Base-by-base conservation (phyloP, 2,797 vertebrate species). In the Lindbergichthys nudifrons region DNA sequence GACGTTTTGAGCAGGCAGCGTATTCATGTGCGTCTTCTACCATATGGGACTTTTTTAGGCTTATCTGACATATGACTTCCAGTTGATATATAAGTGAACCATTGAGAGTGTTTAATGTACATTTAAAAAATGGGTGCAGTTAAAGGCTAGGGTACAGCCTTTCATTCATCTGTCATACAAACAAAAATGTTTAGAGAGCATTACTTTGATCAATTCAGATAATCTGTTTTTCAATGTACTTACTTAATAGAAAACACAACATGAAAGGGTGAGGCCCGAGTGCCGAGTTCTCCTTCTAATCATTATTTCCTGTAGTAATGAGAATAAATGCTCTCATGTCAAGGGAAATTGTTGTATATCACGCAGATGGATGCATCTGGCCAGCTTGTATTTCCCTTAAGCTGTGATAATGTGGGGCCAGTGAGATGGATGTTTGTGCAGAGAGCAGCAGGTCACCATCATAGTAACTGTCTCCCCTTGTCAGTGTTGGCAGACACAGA, bases 391-490 rank as follows among this genome's bases (percentile, higher is more conserved):
- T 80, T 88, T 85, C 80, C 43, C 65, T 36, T 77, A 51, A 80
- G 75, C 47, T 63, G 57, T 74, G 54, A 74, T 80, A 56, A 65
- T 73, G 53, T 62, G 67, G 39, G 66, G 68, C 50, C 46, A 56
- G 48, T 36, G 39, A 64, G 69, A 67, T 46, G 75, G 45, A 19
- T 73, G 67, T 85, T 32, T 84, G 52, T 79, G 63, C 13, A 10
- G 56, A 53, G 57, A 82, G 11, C 86, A 89, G 85, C 86, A 85
- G 86, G 81, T 87, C 85, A 79, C 73, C 74, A 45, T 90, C 85
- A 84, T 71, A 79, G 26, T 84, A 81, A 88, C 80, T 16, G 73
- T 73, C 80, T 87, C 72, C 73, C 48, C 67, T 75, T 88, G 86
- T 91, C 84, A 89, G 72, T 41, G 58, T 45, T 69, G 79, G 75